Conservation (phyloP, 2,797 vertebrate genomes). For the Dendrocincla fuliginosa region DNA sequence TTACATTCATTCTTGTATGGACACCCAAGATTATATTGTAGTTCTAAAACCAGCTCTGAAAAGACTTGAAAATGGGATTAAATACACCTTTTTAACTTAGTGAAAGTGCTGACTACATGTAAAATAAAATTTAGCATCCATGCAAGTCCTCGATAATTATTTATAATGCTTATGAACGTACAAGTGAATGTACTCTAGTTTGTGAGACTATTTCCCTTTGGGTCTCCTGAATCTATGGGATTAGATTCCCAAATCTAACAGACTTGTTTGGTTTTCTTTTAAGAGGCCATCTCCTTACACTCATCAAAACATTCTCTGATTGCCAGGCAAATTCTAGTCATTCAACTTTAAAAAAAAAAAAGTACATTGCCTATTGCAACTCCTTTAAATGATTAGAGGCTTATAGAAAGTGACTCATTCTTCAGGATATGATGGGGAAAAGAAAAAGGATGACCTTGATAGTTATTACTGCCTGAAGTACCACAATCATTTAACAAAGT, state of each 20-base stretch:
- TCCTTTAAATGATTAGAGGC: background rate
- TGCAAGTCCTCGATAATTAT: background rate
- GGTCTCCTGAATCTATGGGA: background rate
- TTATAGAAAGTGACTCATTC: background rate
- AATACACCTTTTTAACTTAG: background rate
- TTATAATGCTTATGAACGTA: background rate
- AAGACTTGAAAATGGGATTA: background rate
- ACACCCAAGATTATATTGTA: background rate
- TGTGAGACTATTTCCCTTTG: background rate
- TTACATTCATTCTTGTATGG: background rate
- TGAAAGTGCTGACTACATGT: background rate
- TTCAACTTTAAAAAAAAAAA: background rate
- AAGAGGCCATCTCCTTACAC: background rate
- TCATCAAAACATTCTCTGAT: background rate
- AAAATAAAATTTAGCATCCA: background rate
- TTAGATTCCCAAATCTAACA: background rate
- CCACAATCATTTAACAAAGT: background rate
- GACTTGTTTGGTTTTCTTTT: background rate
- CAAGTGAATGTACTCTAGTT: background rate
- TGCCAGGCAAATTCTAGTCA: background rate
- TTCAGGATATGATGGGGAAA: background rate
- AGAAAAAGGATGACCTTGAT: background rate
- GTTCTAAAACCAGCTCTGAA: background rate
- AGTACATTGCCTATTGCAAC: background rate
- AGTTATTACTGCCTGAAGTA: background rate